These are phyloP conservation scores for Cerastis leucographa DNA, from an alignment of 2,888 invertebrate species.

Conservation along the genomic window DNA sequence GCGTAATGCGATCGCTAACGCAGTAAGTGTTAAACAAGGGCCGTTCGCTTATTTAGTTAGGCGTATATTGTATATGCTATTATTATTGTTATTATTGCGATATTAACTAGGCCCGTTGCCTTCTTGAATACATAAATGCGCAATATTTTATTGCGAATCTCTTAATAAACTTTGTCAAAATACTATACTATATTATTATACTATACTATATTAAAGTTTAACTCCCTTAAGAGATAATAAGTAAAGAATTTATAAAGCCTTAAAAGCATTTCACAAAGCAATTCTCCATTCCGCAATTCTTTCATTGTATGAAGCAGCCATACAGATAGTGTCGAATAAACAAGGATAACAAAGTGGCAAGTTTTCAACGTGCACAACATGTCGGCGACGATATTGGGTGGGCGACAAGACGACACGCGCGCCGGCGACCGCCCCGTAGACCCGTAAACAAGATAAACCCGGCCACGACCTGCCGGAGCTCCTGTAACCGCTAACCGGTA, in stretches of 20 bases:
- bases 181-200: too few species aligned
- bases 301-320: conserved; percentile 55
- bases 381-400: conserved; percentile 68
- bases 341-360: conserved; percentile 66
- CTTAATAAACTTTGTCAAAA: background rate
- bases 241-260: conserved; percentile 8
- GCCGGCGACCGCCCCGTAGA: conserved; percentile 77
- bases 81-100: conserved; percentile 57
- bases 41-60: conserved; percentile 71
- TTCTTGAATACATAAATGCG: background rate
- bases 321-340: conserved; percentile 63
- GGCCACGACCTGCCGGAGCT: conserved; percentile 55
- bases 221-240: background rate
- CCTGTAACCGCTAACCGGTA: conserved; percentile 61
- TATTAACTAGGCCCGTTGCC: conserved; percentile 15
- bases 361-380: conserved; percentile 70
- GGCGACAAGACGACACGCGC: conserved; percentile 67
- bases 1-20: conserved; percentile 83
- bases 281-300: conserved; percentile 38
- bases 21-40: conserved; percentile 80
- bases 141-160: conserved; percentile 13
- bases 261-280: conserved; percentile 35
- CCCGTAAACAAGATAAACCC: conserved; percentile 85
- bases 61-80: conserved; percentile 57
- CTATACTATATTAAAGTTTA: background rate